Evolutionary conservation across 2,113 vertebrate species (phyloP).

Genomic region (Tyto alba): DNA sequence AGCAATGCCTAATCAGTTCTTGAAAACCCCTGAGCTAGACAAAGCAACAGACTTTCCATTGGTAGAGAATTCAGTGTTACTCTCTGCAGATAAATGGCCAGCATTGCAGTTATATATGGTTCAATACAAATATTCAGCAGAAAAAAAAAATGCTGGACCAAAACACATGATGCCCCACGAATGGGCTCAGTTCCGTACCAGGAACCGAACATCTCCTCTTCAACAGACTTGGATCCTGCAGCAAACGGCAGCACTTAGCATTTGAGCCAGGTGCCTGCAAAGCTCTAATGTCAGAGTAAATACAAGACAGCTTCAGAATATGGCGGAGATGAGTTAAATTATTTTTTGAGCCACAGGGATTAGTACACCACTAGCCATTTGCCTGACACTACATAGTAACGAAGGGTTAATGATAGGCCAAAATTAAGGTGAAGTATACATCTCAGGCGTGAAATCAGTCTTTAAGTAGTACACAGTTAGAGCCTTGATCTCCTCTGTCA

Average conservation of each 20-base stretch:
- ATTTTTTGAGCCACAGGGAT: not conserved
- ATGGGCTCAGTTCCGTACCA: not conserved
- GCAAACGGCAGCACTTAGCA: not conserved
- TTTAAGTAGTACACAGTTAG: not conserved
- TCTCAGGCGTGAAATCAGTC: not conserved
- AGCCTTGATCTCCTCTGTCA: not conserved
- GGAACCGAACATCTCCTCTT: not conserved
- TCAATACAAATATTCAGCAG: not conserved
- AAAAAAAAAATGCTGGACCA: not conserved
- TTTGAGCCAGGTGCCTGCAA: not conserved
- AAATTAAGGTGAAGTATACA: not conserved
- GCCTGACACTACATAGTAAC: not conserved
- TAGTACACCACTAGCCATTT: not conserved
- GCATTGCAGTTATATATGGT: not conserved
- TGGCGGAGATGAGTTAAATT: not conserved
- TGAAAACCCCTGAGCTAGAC: not conserved
- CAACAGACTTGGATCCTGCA: not conserved
- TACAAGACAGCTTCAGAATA: not conserved
- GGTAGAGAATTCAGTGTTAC: not conserved
- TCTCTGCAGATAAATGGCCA: not conserved
- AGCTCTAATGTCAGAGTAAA: not conserved
- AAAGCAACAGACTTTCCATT: not conserved
- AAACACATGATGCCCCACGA: not conserved
- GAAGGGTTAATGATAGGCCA: not conserved
- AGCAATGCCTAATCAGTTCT: not conserved